These are phyloP conservation scores for Vidua macroura DNA, from an alignment of 2,113 vertebrate genomes.

Conservation along the genomic window DNA sequence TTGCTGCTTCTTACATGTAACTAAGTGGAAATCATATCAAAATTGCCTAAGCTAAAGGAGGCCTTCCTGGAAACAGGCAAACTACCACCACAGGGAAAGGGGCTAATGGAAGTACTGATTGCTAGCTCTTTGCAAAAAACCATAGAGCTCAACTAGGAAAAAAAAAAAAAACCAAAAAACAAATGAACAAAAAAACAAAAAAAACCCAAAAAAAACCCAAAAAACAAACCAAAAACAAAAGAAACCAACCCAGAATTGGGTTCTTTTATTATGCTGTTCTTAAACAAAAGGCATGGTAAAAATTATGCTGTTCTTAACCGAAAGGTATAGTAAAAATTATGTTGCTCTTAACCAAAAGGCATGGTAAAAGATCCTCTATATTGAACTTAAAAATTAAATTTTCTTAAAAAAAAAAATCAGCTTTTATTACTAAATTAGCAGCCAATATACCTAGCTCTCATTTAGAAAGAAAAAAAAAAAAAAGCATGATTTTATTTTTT, in stretches of 20 bases:
- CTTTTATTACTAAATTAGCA: background rate
- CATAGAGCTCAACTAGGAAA: background rate
- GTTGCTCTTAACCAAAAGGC: background rate
- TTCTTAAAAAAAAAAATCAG: background rate
- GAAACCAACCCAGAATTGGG: too few species aligned
- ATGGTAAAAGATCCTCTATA: background rate
- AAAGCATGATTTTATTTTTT: rapidly evolving
- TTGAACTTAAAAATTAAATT: background rate
- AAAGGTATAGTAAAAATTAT: background rate
- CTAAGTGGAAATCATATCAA: background rate
- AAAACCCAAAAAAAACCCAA: too few species aligned
- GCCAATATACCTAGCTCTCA: background rate
- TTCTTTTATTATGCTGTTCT: background rate
- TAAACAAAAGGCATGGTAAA: background rate
- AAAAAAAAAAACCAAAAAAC: background rate
- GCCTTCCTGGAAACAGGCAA: background rate
- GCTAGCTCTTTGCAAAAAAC: background rate
- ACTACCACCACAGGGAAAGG: background rate
- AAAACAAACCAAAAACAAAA: too few species aligned
- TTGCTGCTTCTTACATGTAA: background rate
- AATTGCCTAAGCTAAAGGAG: background rate
- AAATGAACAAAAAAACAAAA: too few species aligned
- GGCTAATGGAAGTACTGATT: background rate
- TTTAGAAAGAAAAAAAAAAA: background rate
- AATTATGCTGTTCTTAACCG: background rate